These are phyloP conservation scores for Platyscapa corneri DNA, from an alignment of 1,140 invertebrate genomes.

Conservation along the genomic window DNA sequence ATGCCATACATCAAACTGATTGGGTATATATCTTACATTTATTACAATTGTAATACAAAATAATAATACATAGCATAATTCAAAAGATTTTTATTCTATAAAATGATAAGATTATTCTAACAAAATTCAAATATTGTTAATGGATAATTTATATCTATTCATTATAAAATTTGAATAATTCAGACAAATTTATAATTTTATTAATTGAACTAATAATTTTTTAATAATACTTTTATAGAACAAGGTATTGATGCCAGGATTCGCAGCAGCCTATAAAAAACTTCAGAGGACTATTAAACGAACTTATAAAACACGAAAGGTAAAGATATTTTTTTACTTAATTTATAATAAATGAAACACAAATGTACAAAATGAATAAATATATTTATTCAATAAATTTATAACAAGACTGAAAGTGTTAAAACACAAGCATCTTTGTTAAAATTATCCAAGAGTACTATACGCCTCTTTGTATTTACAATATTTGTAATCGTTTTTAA, in stretches of 20 bases:
- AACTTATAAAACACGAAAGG: slow-evolving; percentile 54
- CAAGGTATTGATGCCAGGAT: slow-evolving; percentile 39
- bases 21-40: slow-evolving; percentile 59
- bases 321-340: slow-evolving; percentile 48
- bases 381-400: slow-evolving; percentile 63
- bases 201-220: too few species aligned
- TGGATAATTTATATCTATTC: too few species aligned
- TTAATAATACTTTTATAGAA: slow-evolving; percentile 54
- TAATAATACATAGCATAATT: too few species aligned
- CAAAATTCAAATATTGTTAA: too few species aligned
- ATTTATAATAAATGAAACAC: not conserved
- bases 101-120: too few species aligned
- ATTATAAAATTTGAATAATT: not conserved
- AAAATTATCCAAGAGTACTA: slow-evolving; percentile 12
- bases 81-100: not conserved
- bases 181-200: too few species aligned
- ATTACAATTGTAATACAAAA: not conserved
- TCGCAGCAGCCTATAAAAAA: slow-evolving; percentile 1
- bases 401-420: slow-evolving; percentile 55
- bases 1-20: slow-evolving; percentile 26
- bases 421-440: slow-evolving; percentile 20
- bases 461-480: slow-evolving; percentile 20
- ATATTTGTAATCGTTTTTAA: not conserved
- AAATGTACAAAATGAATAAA: slow-evolving; percentile 60
- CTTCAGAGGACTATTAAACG: slow-evolving; percentile 41